These are phyloP conservation scores for Coccyzus lansbergi DNA, from an alignment of 2,797 vertebrate genomes.

Conservation along the genomic window DNA sequence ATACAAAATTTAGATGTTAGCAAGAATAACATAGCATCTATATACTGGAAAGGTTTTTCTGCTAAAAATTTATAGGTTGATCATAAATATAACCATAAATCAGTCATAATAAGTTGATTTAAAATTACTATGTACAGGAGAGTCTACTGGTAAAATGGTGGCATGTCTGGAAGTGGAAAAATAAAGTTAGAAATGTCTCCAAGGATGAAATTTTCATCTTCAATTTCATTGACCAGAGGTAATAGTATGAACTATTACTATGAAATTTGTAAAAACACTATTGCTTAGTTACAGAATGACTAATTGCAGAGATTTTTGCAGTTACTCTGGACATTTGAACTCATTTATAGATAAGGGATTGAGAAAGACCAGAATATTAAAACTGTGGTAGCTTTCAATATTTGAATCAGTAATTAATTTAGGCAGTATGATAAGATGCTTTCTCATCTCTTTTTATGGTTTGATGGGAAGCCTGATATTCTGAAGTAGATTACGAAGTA, in stretches of 20 bases:
- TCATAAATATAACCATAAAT: neutral
- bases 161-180: neutral
- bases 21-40: neutral
- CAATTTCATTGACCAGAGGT: neutral
- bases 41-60: neutral
- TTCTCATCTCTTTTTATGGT: neutral
- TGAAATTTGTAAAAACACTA: neutral
- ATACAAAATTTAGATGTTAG: neutral
- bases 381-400: neutral
- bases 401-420: neutral
- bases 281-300: neutral
- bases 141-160: neutral
- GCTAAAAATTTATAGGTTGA: neutral
- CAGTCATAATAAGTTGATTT: neutral
- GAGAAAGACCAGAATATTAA: neutral
- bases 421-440: neutral
- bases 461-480: neutral
- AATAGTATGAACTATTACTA: neutral
- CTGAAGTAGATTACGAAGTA: neutral
- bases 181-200: neutral
- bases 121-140: neutral
- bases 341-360: slow-evolving; percentile 35
- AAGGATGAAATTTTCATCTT: neutral
- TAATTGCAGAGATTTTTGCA: slow-evolving; percentile 37
- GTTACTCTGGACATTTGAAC: slow-evolving; percentile 28